Evolutionary conservation across 1,140 invertebrate species (phyloP).

Genomic region (Drosophila nigrodunni): DNA sequence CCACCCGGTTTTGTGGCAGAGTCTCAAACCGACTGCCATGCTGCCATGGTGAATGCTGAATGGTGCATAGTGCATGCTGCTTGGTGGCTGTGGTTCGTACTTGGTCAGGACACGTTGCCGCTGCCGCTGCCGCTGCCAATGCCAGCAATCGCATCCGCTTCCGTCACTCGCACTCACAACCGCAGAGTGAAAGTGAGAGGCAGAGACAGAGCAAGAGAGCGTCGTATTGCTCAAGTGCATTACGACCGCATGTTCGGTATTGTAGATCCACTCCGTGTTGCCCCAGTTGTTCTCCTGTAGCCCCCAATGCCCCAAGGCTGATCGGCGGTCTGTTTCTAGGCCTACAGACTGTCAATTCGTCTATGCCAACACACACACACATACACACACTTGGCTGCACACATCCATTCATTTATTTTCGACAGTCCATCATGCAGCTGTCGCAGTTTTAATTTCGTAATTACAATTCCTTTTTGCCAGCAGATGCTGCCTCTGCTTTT

Average conservation of each 20-base stretch:
- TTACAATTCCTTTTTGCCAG: slow-evolving; percentile 66
- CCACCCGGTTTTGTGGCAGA: not conserved
- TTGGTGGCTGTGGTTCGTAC: slow-evolving; percentile 64
- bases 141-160: slow-evolving; percentile 65
- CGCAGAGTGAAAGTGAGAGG: not conserved
- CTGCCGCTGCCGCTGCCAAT: slow-evolving; percentile 40
- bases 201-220: too few relatives aligned
- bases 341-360: slow-evolving; percentile 45
- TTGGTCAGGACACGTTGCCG: slow-evolving; percentile 67
- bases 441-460: slow-evolving; percentile 79
- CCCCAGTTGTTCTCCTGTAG: slow-evolving; percentile 22
- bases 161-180: slow-evolving; percentile 49
- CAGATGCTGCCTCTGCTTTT: slow-evolving; percentile 25
- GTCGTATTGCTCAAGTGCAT: slow-evolving; percentile 46
- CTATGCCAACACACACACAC: slow-evolving; percentile 39
- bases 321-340: slow-evolving; percentile 16
- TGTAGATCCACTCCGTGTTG: slow-evolving; percentile 22
- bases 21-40: too few relatives aligned
- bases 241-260: slow-evolving; percentile 27
- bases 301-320: slow-evolving; percentile 34
- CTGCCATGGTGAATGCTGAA: too few relatives aligned
- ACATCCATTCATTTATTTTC: slow-evolving; percentile 72
- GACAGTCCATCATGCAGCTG: slow-evolving; percentile 78
- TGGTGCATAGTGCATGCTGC: slow-evolving; percentile 7
- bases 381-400: slow-evolving; percentile 3